These are phyloP conservation scores for Porites divaricata DNA, from an alignment of 92 coral and sea anemone genomes.

Conservation along the genomic window DNA sequence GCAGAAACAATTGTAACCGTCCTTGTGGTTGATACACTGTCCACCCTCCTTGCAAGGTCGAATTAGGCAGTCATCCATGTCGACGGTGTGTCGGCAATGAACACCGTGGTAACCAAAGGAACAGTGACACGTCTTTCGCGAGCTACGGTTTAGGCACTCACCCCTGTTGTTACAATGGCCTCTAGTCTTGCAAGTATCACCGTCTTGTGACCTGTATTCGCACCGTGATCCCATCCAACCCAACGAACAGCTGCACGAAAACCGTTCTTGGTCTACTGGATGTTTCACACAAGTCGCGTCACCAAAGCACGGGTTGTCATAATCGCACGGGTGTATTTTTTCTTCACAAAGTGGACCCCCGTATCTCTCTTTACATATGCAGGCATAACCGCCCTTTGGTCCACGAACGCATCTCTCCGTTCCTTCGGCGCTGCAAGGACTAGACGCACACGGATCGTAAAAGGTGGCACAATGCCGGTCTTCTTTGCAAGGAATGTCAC, in stretches of 20 bases:
- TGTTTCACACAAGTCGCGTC: constrained; percentile 3
- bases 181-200: neutral
- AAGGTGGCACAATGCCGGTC: neutral
- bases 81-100: neutral
- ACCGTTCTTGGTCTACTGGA: neutral
- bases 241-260: neutral
- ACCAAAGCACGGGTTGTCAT: constrained; percentile 15
- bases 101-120: constrained; percentile 1
- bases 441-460: constrained; percentile 15
- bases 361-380: neutral
- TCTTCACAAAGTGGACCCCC: neutral
- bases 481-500: constrained; percentile 2
- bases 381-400: constrained; percentile 7
- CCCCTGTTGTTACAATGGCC: neutral
- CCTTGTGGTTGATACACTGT: neutral
- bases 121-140: neutral
- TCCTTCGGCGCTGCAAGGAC: constrained; percentile 9
- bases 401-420: neutral
- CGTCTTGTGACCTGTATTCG: constrained; percentile 5
- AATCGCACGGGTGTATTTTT: constrained; percentile 1
- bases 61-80: neutral
- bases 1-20: neutral
- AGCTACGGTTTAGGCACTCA: neutral
- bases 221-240: constrained; percentile 31
- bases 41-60: neutral